phyloP scores from a whole-genome alignment of 2,888 invertebrate genomes.

The Melinaea marsaeus region DNA sequence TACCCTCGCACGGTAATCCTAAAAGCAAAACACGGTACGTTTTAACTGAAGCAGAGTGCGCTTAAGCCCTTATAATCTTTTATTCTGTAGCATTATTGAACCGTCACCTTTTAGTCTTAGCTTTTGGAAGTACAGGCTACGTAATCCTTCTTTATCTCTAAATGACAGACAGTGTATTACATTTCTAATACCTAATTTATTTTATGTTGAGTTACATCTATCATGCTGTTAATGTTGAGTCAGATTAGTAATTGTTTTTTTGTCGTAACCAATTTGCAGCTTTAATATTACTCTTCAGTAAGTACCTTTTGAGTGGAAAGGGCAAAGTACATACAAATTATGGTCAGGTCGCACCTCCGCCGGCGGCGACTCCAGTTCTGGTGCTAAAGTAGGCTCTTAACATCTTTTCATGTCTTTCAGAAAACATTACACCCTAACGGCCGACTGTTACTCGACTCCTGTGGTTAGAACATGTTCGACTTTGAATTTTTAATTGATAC shows the following conservation, averaged over 20 bases:
- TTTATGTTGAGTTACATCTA: background rate
- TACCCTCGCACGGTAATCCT: slow-evolving; percentile 20
- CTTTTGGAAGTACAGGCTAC: slow-evolving; percentile 11
- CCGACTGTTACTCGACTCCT: slow-evolving; percentile 21
- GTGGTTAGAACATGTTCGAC: slow-evolving; percentile 2
- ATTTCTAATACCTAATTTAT: background rate
- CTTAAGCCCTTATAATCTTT: slow-evolving; percentile 24
- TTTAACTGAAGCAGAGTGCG: slow-evolving; percentile 18
- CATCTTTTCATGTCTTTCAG: slow-evolving; percentile 36
- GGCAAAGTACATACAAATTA: slow-evolving; percentile 17
- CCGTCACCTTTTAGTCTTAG: slow-evolving; percentile 18
- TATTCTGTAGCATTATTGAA: slow-evolving; percentile 27
- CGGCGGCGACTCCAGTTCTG: slow-evolving; percentile 19
- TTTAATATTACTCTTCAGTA: background rate
- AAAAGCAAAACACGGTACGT: slow-evolving; percentile 24
- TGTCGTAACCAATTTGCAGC: background rate
- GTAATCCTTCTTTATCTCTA: slow-evolving; percentile 5
- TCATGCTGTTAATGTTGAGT: no score
- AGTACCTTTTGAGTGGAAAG: slow-evolving; percentile 6
- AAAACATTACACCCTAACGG: slow-evolving; percentile 31
- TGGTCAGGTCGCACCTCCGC: slow-evolving; percentile 24
- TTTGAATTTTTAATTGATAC: slow-evolving; percentile 13
- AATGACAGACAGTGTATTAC: no score
- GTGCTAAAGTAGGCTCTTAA: slow-evolving; percentile 30
- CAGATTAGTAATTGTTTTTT: background rate